Evolutionary conservation across 1,140 invertebrate species (phyloP).

Genomic region (Dufourea novaeangliae): DNA sequence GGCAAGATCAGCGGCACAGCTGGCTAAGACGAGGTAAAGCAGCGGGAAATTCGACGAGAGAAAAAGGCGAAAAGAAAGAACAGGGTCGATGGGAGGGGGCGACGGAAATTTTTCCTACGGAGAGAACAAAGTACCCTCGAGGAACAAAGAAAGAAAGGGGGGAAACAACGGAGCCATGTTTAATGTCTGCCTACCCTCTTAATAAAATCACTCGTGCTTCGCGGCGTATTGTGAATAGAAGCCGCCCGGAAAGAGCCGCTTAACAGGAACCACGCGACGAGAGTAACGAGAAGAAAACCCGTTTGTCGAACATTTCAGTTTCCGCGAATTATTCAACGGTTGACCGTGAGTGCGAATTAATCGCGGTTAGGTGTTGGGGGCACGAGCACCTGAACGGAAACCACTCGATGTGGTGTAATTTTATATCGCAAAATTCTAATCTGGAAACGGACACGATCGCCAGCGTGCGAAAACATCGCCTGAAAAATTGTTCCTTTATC

Average conservation of each 20-base stretch:
- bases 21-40: neutral
- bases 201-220: constrained; percentile 69
- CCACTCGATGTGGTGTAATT: neutral
- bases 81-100: neutral
- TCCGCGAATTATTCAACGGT: constrained; percentile 28
- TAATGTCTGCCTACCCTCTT: constrained; percentile 69
- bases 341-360: constrained; percentile 21
- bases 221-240: constrained; percentile 72
- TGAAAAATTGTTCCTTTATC: neutral
- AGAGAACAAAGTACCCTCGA: constrained; percentile 31
- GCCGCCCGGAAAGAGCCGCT: constrained; percentile 32
- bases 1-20: neutral
- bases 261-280: constrained; percentile 21
- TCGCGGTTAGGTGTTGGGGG: neutral
- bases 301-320: constrained; percentile 16
- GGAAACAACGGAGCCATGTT: constrained; percentile 43
- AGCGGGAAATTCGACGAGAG: neutral
- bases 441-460: neutral
- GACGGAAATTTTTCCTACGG: constrained; percentile 10
- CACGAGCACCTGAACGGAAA: constrained; percentile 14
- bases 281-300: constrained; percentile 27
- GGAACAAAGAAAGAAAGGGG: constrained; percentile 39
- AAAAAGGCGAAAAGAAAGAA: neutral
- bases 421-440: neutral
- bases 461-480: neutral